These are phyloP conservation scores for Micrastur ruficollis DNA, from an alignment of 2,797 vertebrate species.

Conservation along the genomic window DNA sequence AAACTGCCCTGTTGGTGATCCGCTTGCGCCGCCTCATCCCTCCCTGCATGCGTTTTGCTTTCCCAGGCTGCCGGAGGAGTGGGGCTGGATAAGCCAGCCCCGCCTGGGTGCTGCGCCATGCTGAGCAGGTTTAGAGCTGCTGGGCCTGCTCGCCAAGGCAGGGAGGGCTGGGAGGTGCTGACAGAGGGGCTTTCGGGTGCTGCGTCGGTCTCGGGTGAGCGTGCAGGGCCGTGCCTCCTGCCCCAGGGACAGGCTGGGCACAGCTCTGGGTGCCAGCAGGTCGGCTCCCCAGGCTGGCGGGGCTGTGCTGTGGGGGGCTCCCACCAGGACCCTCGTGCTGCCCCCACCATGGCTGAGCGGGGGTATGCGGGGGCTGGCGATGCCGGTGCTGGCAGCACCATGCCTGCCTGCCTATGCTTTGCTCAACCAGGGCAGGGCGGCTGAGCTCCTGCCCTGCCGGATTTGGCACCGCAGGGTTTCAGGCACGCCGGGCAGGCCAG, in stretches of 20 bases:
- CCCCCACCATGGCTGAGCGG: accelerated
- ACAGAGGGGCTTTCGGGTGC: neutral
- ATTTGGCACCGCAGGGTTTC: neutral
- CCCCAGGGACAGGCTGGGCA: neutral
- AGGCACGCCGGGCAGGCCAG: neutral
- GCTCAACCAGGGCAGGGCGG: accelerated
- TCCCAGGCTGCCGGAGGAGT: neutral
- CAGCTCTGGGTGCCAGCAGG: accelerated
- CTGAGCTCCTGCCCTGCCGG: neutral
- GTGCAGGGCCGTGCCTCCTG: neutral
- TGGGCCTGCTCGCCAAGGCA: neutral
- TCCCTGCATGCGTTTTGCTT: neutral
- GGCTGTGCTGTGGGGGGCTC: neutral
- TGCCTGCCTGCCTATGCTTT: accelerated
- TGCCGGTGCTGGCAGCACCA: neutral
- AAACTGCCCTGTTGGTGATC: neutral
- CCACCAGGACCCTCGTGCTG: accelerated
- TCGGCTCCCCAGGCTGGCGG: neutral
- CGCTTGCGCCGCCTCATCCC: accelerated
- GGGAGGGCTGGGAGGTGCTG: neutral
- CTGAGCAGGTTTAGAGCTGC: neutral
- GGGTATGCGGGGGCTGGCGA: accelerated
- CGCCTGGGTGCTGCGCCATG: neutral
- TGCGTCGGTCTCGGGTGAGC: neutral
- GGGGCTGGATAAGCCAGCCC: neutral